Base-by-base conservation (phyloP, 1,140 invertebrate species). In the Pristionchus pacificus region DNA sequence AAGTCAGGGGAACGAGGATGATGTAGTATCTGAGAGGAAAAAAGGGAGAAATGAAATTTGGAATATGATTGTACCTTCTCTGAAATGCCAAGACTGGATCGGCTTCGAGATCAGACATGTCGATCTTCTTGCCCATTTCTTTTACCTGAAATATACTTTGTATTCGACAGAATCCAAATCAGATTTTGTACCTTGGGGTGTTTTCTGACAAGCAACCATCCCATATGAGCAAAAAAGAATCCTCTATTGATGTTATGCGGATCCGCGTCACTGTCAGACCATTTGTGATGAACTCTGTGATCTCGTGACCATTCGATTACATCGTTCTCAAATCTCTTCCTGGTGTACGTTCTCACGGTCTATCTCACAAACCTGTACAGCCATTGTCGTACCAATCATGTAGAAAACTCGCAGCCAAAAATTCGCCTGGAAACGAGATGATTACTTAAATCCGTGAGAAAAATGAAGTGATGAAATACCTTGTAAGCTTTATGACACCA, bases 271-370 rank as follows among this genome's bases (percentile, higher is more conserved):
- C 94, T 97, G 85, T 97, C 95, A 2, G 91, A 91, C 86, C 90
- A 97, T 84, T 97, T 97, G 86, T 97, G 95, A 84, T 98, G 95
- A 72, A 95, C 91, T 74, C 95, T 88, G 85, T 98, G 95, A 84
- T 97, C 93, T 68, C 94, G 88, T 0, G 90, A 88, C 94, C 95
- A 97, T 83, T 95, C 93, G 70, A 91, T 89, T n/a, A 92, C 90
- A 61, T 91, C 89, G 85, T 97, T 94, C 91, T 96, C 85, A 33
- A 31, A 57, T 13, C 68, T 60, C 15, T 58, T 58, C 15, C 64
- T 29, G 14, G 31, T n/a, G 57, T 13, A 60, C 15, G 13, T 19
- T 24, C 13, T 13, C 13, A 65, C 14, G n/a, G n/a, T n/a, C n/a
- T n/a, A n/a, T n/a, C n/a, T n/a, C n/a, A n/a, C n/a, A n/a, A n/a